These are phyloP conservation scores for Rhopalosiphum nymphaeae DNA, from an alignment of 2,888 invertebrate species.

Conservation along the genomic window DNA sequence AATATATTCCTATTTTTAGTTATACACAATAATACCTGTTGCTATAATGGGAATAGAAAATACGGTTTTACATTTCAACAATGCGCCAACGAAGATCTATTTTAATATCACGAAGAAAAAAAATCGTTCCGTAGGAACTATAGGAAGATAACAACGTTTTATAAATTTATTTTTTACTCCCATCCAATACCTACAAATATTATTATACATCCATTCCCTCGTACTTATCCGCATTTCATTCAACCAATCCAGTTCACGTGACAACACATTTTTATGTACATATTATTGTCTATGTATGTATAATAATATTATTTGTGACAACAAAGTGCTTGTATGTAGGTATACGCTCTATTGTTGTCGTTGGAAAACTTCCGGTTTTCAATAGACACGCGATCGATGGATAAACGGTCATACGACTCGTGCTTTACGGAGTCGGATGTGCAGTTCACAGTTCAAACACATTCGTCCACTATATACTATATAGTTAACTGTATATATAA, in stretches of 20 bases:
- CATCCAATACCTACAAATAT: neutral
- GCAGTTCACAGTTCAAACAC: neutral
- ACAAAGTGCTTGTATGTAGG: neutral
- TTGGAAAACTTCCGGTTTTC: neutral
- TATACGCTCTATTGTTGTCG: neutral
- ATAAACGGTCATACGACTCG: neutral
- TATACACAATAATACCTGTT: neutral
- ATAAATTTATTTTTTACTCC: neutral
- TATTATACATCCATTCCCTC: neutral
- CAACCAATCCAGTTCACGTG: neutral
- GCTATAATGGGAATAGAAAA: neutral
- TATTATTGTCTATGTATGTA: neutral
- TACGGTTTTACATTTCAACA: neutral
- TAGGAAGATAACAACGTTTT: neutral
- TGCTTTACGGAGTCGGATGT: neutral
- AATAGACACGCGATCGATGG: neutral
- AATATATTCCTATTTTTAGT: neutral
- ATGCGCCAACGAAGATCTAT: neutral
- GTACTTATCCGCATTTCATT: neutral
- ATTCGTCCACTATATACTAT: neutral
- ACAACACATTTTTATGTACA: neutral
- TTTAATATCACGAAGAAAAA: neutral
- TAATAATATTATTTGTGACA: neutral
- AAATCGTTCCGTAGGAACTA: neutral
- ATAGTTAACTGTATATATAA: neutral